Evolutionary conservation across 2,888 invertebrate genomes (phyloP).

Genomic region (Laothoe populi): DNA sequence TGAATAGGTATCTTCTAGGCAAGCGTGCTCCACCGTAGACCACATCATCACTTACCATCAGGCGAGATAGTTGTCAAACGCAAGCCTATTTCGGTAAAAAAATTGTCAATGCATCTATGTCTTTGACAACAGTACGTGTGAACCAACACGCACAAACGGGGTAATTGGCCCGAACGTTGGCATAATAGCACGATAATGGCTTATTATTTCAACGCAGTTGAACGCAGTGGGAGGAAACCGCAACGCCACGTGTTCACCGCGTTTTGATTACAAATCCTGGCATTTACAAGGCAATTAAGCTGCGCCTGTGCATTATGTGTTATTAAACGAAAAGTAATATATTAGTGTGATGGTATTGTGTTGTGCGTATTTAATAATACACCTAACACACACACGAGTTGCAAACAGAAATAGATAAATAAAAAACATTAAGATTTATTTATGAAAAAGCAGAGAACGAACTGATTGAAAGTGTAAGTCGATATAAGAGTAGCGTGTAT

Average conservation of each 20-base stretch:
- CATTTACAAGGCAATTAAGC: constrained; percentile 2
- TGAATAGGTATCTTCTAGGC: too few species aligned
- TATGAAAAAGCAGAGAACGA: too few species aligned
- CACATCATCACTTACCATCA: too few species aligned
- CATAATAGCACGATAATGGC: constrained; percentile 27
- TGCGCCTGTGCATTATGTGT: background rate
- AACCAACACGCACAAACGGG: constrained; percentile 1
- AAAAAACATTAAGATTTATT: too few species aligned
- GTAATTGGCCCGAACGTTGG: constrained; percentile 21
- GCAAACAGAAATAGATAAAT: too few species aligned
- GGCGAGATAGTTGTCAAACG: too few species aligned
- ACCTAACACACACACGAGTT: background rate
- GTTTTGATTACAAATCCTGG: constrained; percentile 6
- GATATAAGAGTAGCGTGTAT: too few species aligned
- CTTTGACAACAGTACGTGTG: background rate
- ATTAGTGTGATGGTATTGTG: too few species aligned
- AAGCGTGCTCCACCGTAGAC: too few species aligned
- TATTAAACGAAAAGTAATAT: background rate
- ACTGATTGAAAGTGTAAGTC: too few species aligned
- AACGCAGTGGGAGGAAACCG: constrained; percentile 26
- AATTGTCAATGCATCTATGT: background rate
- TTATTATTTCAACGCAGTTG: constrained; percentile 31
- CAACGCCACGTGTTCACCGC: constrained; percentile 19
- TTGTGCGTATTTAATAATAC: background rate
- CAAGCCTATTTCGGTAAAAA: too few species aligned